phyloP scores from a whole-genome alignment of 2,888 invertebrate species.

The Polylopha cassiicola region DNA sequence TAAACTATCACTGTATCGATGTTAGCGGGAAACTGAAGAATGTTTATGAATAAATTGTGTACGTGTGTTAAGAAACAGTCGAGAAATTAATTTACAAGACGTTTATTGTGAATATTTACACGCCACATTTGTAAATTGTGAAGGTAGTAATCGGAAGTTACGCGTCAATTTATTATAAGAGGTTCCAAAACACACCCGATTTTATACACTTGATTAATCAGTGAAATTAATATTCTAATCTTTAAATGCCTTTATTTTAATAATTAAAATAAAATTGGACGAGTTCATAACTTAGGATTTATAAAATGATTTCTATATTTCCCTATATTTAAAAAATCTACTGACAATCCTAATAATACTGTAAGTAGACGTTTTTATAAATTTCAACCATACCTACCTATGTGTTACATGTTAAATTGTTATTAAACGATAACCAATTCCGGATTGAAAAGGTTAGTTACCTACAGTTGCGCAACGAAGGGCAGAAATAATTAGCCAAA shows the following conservation, averaged over 20 bases:
- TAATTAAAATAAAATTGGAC: not conserved
- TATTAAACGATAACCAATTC: too few species aligned
- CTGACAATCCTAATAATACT: too few species aligned
- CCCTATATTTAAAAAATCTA: too few species aligned
- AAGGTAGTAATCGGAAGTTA: constrained; percentile 13
- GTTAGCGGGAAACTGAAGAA: constrained; percentile 35
- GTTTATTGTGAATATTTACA: constrained; percentile 22
- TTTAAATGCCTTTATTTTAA: not conserved
- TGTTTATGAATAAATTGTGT: constrained; percentile 26
- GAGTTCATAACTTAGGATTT: too few species aligned
- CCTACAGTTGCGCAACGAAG: constrained; percentile 11
- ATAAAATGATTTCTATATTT: too few species aligned
- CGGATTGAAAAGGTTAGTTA: too few species aligned
- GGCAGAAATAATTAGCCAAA: constrained; percentile 24
- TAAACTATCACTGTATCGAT: constrained; percentile 58
- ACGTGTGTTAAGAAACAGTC: constrained; percentile 11
- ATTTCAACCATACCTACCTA: too few species aligned
- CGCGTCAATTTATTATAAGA: constrained; percentile 12
- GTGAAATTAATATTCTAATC: constrained; percentile 2
- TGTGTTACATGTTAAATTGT: too few species aligned
- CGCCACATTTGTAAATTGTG: constrained; percentile 20
- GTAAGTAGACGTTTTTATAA: too few species aligned
- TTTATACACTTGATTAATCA: constrained; percentile 4
- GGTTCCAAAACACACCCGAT: constrained; percentile 8
- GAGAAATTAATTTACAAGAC: constrained; percentile 21